A percentile compares a stretch with the other conserved stretches of the same genome.
These are phyloP conservation scores for Calliopsis andreniformis DNA, from an alignment of 1,140 invertebrate genomes.

Conservation along the genomic window DNA sequence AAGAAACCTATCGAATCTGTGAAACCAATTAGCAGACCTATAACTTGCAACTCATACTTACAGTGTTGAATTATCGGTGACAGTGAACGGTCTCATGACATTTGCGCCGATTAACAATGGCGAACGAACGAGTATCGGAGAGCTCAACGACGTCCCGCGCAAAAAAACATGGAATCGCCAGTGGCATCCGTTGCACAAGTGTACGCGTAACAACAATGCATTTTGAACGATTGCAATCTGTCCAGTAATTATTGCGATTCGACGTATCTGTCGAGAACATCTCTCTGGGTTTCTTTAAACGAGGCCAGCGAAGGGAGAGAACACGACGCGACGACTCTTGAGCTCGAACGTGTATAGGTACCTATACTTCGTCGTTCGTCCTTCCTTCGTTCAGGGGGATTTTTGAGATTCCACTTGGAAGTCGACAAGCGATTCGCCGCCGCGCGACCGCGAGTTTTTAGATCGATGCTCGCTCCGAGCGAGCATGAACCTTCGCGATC, in stretches of 20 bases:
- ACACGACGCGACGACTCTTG: too few species aligned
- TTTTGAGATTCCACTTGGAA: constrained; percentile 1
- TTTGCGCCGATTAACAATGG: too few species aligned
- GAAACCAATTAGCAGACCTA: too few species aligned
- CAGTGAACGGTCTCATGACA: too few species aligned
- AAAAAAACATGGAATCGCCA: neutral
- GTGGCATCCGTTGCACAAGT: constrained; percentile 6
- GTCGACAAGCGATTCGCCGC: too few species aligned
- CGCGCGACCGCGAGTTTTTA: constrained; percentile 34
- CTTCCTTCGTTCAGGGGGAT: neutral
- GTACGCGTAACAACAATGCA: constrained; percentile 33
- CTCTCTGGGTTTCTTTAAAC: constrained; percentile 3
- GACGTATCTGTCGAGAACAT: constrained; percentile 11
- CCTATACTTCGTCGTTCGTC: neutral
- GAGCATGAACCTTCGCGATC: constrained; percentile 35
- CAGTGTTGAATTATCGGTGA: too few species aligned
- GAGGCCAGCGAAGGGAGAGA: too few species aligned
- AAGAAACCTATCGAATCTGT: too few species aligned
- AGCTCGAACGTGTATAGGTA: neutral
- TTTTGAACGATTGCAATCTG: constrained; percentile 21
- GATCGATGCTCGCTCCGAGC: constrained; percentile 17
- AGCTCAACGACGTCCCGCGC: too few species aligned
- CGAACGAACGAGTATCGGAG: too few species aligned
- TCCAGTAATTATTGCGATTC: constrained; percentile 32
- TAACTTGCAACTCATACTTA: too few species aligned